Percentiles rank a stretch among this genome's conserved stretches.
Evolutionary conservation across 2,888 invertebrate genomes (phyloP).

Genomic region (Nymphalis polychloros): DNA sequence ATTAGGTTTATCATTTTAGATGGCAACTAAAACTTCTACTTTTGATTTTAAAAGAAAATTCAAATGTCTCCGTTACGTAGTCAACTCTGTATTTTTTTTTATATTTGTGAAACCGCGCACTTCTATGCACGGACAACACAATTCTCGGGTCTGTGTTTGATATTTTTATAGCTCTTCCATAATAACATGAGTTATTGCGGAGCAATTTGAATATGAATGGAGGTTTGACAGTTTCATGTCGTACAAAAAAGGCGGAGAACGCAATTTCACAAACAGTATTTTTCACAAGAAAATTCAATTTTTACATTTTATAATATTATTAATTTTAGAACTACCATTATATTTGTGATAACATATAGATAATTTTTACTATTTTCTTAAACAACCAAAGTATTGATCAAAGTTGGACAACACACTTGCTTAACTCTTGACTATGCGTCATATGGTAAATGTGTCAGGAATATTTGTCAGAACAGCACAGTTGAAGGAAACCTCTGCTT

Average conservation of each 20-base stretch:
- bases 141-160: slow-evolving; percentile 63
- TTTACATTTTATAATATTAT: too few relatives aligned
- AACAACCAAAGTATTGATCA: too few relatives aligned
- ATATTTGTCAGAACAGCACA: too few relatives aligned
- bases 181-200: slow-evolving; percentile 74
- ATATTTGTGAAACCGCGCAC: slow-evolving; percentile 5
- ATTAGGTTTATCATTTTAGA: slow-evolving; percentile 26
- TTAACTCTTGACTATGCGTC: too few relatives aligned
- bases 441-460: too few relatives aligned
- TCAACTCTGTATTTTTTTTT: slow-evolving; percentile 4
- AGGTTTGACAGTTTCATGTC: slow-evolving; percentile 66
- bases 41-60: slow-evolving; percentile 2
- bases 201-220: slow-evolving; percentile 74
- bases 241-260: slow-evolving; percentile 51
- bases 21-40: not conserved
- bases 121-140: slow-evolving; percentile 13
- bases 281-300: too few relatives aligned
- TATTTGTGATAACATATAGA: too few relatives aligned
- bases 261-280: slow-evolving; percentile 15
- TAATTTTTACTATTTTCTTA: too few relatives aligned
- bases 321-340: too few relatives aligned
- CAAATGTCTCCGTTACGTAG: not conserved
- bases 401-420: too few relatives aligned
- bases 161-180: slow-evolving; percentile 74
- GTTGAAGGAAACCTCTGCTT: too few relatives aligned